These are phyloP conservation scores for Alitta virens DNA, from an alignment of 2,888 invertebrate genomes.

Conservation along the genomic window DNA sequence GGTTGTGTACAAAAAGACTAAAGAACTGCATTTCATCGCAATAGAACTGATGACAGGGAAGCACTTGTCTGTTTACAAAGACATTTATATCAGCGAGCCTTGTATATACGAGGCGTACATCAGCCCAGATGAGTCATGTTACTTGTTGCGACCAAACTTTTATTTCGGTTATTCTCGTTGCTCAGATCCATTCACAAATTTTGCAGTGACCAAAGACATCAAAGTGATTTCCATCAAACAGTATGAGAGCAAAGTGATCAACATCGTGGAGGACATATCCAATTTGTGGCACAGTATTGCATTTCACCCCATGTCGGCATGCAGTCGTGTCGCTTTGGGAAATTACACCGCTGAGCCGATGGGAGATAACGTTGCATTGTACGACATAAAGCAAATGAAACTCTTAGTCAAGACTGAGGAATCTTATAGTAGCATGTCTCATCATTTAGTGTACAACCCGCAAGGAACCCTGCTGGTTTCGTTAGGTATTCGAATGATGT, in stretches of 20 bases:
- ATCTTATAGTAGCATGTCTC: conserved; percentile 16
- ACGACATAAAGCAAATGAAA: conserved; percentile 12
- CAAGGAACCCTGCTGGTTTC: conserved; percentile 19
- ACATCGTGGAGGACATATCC: conserved; percentile 22
- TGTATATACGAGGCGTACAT: conserved; percentile 25
- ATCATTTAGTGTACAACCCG: conserved; percentile 23
- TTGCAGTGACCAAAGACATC: conserved; percentile 25
- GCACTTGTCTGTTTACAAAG: conserved; percentile 15
- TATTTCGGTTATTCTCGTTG: conserved; percentile 22
- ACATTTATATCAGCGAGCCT: conserved; percentile 20
- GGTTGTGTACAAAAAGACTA: conserved; percentile 19
- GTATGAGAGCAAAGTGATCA: conserved; percentile 16
- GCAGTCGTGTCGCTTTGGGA: conserved; percentile 19
- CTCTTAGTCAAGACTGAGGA: conserved; percentile 9
- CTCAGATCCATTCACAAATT: conserved; percentile 22
- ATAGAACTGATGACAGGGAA: conserved; percentile 15
- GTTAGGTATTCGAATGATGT: conserved; percentile 19
- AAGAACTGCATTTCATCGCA: conserved; percentile 19
- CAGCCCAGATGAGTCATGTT: conserved; percentile 20
- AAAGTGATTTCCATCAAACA: conserved; percentile 16
- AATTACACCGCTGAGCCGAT: conserved; percentile 20
- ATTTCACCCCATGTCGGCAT: conserved; percentile 20
- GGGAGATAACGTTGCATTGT: conserved; percentile 19
- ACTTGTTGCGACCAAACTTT: conserved; percentile 24
- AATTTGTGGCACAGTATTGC: conserved; percentile 25